phyloP scores from a whole-genome alignment of 2,113 vertebrate species.

The Chaetops frenatus region DNA sequence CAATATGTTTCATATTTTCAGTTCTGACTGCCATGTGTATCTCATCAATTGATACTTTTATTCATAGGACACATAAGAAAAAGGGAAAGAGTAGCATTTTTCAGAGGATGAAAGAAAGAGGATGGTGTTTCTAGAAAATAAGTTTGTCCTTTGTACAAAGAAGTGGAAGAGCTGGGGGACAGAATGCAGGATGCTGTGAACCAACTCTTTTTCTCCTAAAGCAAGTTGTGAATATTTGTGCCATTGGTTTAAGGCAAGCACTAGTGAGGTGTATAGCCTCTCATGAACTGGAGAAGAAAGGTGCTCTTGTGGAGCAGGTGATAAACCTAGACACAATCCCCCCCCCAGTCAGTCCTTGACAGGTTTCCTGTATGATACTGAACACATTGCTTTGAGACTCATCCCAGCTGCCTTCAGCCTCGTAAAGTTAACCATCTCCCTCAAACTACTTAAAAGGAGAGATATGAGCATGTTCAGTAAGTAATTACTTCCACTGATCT shows the following conservation, averaged over 20 bases:
- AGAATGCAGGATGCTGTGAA: neutral
- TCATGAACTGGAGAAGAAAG: neutral
- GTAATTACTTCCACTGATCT: neutral
- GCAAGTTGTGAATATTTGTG: neutral
- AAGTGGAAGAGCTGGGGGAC: neutral
- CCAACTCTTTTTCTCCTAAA: neutral
- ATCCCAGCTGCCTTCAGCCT: neutral
- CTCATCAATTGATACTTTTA: neutral
- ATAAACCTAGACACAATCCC: accelerated
- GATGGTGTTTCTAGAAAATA: neutral
- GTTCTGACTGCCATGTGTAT: neutral
- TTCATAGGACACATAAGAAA: neutral
- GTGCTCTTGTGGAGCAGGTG: neutral
- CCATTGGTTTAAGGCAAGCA: neutral
- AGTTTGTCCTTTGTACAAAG: neutral
- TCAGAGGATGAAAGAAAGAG: neutral
- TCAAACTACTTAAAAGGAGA: neutral
- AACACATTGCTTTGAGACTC: accelerated
- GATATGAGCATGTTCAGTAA: neutral
- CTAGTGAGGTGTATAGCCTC: neutral
- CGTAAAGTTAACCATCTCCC: neutral
- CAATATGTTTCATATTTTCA: neutral
- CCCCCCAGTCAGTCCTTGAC: neutral
- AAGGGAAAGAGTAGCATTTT: neutral
- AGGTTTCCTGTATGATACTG: neutral